Evolutionary conservation across 23 tunicate genomes (phyloP), one percentile per base, ranked within the genome.

Genomic region (Aplidium turbinatum): DNA sequence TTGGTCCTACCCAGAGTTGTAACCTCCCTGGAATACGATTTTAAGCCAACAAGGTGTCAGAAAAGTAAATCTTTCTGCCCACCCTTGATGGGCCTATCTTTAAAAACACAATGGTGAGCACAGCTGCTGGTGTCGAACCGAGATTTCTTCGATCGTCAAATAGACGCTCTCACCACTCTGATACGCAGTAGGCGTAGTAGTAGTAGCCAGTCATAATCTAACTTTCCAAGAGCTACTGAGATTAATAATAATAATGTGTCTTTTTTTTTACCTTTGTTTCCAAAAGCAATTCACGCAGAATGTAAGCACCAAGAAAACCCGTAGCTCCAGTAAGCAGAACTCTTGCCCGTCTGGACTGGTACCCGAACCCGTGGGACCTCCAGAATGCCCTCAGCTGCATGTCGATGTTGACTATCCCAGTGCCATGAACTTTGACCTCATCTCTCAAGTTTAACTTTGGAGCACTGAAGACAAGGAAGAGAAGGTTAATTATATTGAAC

Each of bases 301-400:
- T 35, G 64, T 46, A 91, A 33, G 91, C 97, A 20, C 97, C 97
- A 33, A 91, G 35, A 67, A 84, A 91, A 9, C 97, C 97, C 2
- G 97, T 91, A 13, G 87, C 91, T 0, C 97, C 97, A 42, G 97
- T 91, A 11, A 91, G 70, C 11, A 91, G 74, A 0, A 91, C 85
- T 19, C 97, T 55, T 22, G 86, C 91, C 32, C 91, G 52, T 20
- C 80, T 62, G n/a, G 68, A 72, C 35, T 71, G 57, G 51, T 70
- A 58, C 21, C 70, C 63, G 31, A 58, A 68, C 31, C 83, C 29
- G 5, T 46, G 70, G 25, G 86, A 84, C 33, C 97, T 65, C 97
- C 97, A 91, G 68, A 91, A 91, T 4, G 97, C 97, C 35, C 97
- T 61, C 26, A 91, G 70, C 38, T 91, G 97, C 1, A 91, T 91